phyloP scores from a whole-genome alignment of 2,888 invertebrate species.

The Cancer borealis region DNA sequence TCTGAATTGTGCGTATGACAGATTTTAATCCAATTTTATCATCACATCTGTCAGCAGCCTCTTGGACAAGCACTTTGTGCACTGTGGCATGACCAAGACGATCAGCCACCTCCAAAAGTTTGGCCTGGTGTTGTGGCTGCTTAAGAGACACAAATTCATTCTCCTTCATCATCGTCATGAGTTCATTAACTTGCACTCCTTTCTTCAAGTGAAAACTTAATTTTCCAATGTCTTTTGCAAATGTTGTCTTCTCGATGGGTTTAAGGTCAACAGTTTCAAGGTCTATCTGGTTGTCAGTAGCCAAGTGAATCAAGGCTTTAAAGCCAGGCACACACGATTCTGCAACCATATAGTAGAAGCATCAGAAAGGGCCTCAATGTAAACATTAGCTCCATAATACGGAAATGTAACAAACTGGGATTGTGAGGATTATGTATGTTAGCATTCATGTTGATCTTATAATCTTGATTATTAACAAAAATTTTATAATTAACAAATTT shows the following conservation, averaged over 20 bases:
- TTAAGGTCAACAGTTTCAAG: slow-evolving; percentile 75
- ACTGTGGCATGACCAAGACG: slow-evolving; percentile 73
- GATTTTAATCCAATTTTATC: slow-evolving; percentile 70
- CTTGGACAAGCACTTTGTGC: slow-evolving; percentile 74
- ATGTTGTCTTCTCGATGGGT: slow-evolving; percentile 63
- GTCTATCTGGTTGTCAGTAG: slow-evolving; percentile 73
- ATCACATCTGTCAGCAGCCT: slow-evolving; percentile 69
- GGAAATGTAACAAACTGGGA: neutral
- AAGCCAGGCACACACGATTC: slow-evolving; percentile 77
- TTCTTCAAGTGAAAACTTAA: slow-evolving; percentile 74
- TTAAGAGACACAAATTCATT: slow-evolving; percentile 74
- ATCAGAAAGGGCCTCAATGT: neutral
- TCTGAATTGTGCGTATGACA: slow-evolving; percentile 71
- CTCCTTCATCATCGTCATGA: slow-evolving; percentile 77
- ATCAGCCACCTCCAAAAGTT: slow-evolving; percentile 73
- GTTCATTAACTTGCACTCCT: slow-evolving; percentile 76
- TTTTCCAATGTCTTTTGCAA: slow-evolving; percentile 75
- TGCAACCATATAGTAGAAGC: slow-evolving; percentile 67
- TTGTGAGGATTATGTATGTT: neutral
- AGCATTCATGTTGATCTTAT: neutral
- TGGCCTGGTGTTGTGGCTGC: slow-evolving; percentile 68
- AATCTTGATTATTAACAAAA: neutral
- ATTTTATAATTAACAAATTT: neutral
- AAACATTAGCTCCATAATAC: neutral
- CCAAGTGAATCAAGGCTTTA: slow-evolving; percentile 74